A percentile compares a stretch with the other conserved stretches of the same genome.
These are phyloP conservation scores for Muraenolepis orangiensis DNA, from an alignment of 2,797 vertebrate species.

Conservation along the genomic window DNA sequence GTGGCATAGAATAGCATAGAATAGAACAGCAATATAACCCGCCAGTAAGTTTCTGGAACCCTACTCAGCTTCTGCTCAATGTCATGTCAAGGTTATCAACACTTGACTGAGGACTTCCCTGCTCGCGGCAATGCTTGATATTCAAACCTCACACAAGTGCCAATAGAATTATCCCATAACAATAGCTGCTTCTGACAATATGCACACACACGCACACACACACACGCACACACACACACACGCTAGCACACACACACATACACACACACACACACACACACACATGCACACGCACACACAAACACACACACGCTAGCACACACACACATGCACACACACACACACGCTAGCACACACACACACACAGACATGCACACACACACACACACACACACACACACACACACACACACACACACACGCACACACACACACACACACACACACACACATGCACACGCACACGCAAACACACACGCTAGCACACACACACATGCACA, in stretches of 20 bases:
- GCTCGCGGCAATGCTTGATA: constrained; percentile 65
- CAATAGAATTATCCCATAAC: constrained; percentile 65
- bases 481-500: constrained; percentile 60
- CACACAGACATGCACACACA: constrained; percentile 40
- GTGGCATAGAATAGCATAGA: not conserved
- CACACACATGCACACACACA: constrained; percentile 58
- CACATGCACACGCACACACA: constrained; percentile 31
- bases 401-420: constrained; percentile 51
- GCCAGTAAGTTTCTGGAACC: constrained; percentile 62
- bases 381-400: constrained; percentile 32
- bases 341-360: constrained; percentile 63
- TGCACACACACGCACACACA: constrained; percentile 50
- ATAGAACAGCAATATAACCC: constrained; percentile 63
- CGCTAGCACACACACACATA: constrained; percentile 51
- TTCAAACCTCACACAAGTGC: constrained; percentile 53
- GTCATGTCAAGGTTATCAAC: constrained; percentile 73
- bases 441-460: constrained; percentile 53
- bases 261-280: constrained; percentile 52
- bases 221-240: constrained; percentile 62
- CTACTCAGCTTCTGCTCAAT: constrained; percentile 70
- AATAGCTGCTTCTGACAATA: constrained; percentile 70
- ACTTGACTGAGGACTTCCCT: constrained; percentile 63
- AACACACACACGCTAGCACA: constrained; percentile 46
- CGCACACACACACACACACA: constrained; percentile 65
- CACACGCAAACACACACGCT: constrained; percentile 46